Conservation (phyloP, 2,113 vertebrate species). For the Saimiri boliviensis region DNA sequence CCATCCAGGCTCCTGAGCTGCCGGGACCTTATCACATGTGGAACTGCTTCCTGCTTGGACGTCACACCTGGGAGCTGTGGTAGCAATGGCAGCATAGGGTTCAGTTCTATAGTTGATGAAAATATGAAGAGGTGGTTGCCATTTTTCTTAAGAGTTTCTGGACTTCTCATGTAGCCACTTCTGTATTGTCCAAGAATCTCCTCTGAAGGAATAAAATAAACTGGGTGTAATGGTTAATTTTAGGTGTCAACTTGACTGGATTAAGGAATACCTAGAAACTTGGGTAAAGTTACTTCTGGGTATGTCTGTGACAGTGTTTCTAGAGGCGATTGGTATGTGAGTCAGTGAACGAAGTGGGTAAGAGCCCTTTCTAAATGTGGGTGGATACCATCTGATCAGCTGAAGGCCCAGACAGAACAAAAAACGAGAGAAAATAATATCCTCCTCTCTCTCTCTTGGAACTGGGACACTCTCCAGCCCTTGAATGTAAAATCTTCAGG, state of each 20-base stretch:
- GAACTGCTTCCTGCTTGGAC: not conserved
- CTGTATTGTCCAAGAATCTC: not conserved
- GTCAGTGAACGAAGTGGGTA: not conserved
- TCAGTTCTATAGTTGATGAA: not conserved
- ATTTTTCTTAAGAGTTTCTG: not conserved
- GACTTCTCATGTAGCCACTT: not conserved
- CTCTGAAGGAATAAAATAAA: not conserved
- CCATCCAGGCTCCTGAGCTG: not conserved
- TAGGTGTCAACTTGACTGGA: not conserved
- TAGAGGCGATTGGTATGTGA: not conserved
- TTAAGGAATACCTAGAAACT: not conserved
- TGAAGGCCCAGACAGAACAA: not conserved
- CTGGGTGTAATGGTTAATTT: not conserved
- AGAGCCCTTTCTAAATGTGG: not conserved
- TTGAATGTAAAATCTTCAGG: not conserved
- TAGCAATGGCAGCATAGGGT: fast-evolving
- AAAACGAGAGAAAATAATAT: not conserved
- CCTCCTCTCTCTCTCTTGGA: not conserved
- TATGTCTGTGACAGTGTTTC: not conserved
- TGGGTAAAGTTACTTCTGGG: not conserved
- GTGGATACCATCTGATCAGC: not conserved
- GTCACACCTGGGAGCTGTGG: no score
- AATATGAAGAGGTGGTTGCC: not conserved
- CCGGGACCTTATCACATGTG: fast-evolving
- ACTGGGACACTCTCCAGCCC: not conserved